Evolutionary conservation across 92 coral and sea anemone species (phyloP), one percentile per base, ranked within the genome.

Genomic region (Paramuricea clavata): DNA sequence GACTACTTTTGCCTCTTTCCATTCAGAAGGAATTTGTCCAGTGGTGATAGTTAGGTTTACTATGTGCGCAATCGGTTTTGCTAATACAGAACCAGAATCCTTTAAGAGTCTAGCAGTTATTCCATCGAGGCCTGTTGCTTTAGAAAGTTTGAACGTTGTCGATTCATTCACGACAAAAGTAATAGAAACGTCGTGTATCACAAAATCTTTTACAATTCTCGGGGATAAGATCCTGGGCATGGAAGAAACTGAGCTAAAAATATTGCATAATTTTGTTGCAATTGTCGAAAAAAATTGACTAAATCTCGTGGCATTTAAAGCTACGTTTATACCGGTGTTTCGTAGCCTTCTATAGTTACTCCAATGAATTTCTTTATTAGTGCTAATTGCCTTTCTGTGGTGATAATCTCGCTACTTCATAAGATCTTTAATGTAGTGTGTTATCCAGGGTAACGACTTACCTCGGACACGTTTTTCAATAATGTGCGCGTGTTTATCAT

Each of bases 361-460:
- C 87, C 93, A 90, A 67, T 90, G 91, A 6, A 44, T 43, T 78
- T 91, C 91, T 76, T 82, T 69, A 59, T 87, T 91, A 69, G 91
- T 87, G 27, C 25, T 59, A 12, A 91, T 78, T 23, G 91, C 91
- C 52, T 87, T 87, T 70, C 81, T 87, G 83, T 91, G 91, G 47
- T 87, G 83, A 59, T 87, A 87, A 49, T 87, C 91, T 13, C 93
- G 84, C 52, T 90, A 68, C 49, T 68, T 47, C 91, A 82, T 87
- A 42, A 81, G 76, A 33, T 81, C 80, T 69, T 82, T 87, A 62
- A 83, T 74, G 17, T 75, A 34, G 52, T 30, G 83, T 74, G 91
- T 90, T 77, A 90, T 42, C 93, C 91, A 90, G 31, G 93, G 88
- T 16, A 90, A 19, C 19, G 94, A 88, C 39, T 59, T 71, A n/a